Evolutionary conservation across 1,140 invertebrate species (phyloP), one percentile per base, ranked within the genome.

Genomic region (Drosophila biarmipes): DNA sequence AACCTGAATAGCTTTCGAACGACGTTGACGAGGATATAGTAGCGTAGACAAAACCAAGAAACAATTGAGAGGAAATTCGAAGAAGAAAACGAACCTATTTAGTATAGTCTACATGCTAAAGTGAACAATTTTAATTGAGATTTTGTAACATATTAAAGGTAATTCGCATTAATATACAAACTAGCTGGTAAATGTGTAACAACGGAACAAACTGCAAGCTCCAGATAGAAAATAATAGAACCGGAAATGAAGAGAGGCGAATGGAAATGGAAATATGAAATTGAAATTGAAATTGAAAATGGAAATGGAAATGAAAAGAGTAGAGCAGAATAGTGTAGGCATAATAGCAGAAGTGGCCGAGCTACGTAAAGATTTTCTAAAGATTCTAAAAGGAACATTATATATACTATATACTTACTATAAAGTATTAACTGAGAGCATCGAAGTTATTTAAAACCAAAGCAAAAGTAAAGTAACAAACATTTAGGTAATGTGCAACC

Each of bases 1-100:
- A 86, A 86, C 82, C 82, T 86, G 81, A 86, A 66, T 86, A 86
- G 81, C 81, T 85, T 85, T 85, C 64, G 79, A 78, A 52, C 45
- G 69, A 66, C 67, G 74, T 53, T 80, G 42, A 48, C 12, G 43
- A 61, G 10, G 35, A 37, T 46, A 66, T 31, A 54, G 66, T 69
- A 69, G 46, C 4, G 21, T 51, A 67, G 59, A 29, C 55, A 35
- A 8, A 51, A 52, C 55, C 11, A n/a, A 29, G 51, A 49, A 56
- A 40, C 31, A 64, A 42, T 24, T 52, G 35, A 54, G 11, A 46
- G 51, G 42, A 49, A 48, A 74, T 48, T 48, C 10, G 52, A n/a
- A n/a, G n/a, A n/a, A 15, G 34, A 54, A 59, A 57, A 24, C 27
- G 14, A 49, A 45, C 8, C 8, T 35, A 48, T 66, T 38, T 61